Base-by-base conservation (phyloP, 2,113 vertebrate species). In the Hyperoodon ampullatus region DNA sequence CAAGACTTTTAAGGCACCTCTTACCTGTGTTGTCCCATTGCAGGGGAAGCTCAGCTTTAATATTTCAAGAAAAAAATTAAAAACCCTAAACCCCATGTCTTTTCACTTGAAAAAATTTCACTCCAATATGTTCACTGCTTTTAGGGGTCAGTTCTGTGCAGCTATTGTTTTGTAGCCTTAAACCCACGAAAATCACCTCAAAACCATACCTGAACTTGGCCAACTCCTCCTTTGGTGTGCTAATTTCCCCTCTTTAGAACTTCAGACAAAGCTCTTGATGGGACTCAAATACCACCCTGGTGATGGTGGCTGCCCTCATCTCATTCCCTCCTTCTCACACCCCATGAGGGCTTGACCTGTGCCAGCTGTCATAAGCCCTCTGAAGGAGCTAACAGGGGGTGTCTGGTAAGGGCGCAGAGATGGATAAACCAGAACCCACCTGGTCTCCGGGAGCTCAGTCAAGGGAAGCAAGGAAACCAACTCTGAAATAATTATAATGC, bases 261-360 rank as follows among this genome's bases (percentile, higher is more conserved):
- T 47, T 39, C 44, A 42, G 75, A n/a, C 7, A 8, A 55, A 93
- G 26, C 77, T 77, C 33, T 11, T 33, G 11, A 14, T 1, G 19
- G 53, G 13, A 35, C 35, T 24, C 10, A 14, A 30, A 35, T 0
- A 2, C 5, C n/a, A 11, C 8, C 58, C 70, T 12, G 75, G 11
- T 8, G 9, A 19, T 8, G 33, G 39, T 2, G 6, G 21, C 28
- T 23, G 2, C 1, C 7, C n/a, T 44, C 23, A 0, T 18, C 23
- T 33, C 24, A 0, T 24, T 8, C 47, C 4, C 47, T n/a, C 15
- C 1, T 72, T 21, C 8, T 24, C 89, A 19, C 0, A 0, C 18
- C 10, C 35, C n/a, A n/a, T 24, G 19, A 2, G 14, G 39, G 77
- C 26, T 3, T 12, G 14, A 8, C 72, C 33, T 58, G 28, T 26